A percentile compares a stretch with the other conserved stretches of the same genome.
Conservation (phyloP, 1,140 invertebrate species). For the Matsumurasca onukii region DNA sequence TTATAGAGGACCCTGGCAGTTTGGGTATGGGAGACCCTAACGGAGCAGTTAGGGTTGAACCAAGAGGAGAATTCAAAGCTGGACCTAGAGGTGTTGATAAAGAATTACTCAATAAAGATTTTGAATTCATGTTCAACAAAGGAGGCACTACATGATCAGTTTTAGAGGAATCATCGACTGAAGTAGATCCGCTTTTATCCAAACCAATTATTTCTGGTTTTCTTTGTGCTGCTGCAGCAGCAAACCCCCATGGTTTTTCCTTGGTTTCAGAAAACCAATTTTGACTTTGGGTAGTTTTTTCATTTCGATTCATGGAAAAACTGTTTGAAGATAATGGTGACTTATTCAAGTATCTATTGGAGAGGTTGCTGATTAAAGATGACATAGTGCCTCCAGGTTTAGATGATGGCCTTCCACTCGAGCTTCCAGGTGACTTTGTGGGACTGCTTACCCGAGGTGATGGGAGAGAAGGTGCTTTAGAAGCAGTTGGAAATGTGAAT, state of each 20-base stretch:
- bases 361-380: conserved; percentile 31
- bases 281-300: conserved; percentile 21
- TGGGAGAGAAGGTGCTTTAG: conserved; percentile 11
- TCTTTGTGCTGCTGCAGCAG: conserved; percentile 57
- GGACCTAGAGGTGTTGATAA: background rate
- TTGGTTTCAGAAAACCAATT: conserved; percentile 41
- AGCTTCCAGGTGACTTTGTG: conserved; percentile 17
- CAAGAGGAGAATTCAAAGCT: background rate
- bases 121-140: too few relatives aligned
- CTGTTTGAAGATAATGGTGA: conserved; percentile 19
- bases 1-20: background rate
- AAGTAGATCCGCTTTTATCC: conserved; percentile 16
- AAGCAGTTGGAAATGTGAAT: background rate
- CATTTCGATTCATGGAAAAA: background rate
- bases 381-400: conserved; percentile 37
- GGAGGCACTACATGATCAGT: background rate
- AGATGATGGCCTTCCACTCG: conserved; percentile 1
- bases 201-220: conserved; percentile 17
- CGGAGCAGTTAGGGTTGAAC: background rate
- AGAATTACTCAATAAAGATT: background rate
- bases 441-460: conserved; percentile 7
- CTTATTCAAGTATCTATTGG: conserved; percentile 32
- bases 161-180: background rate
- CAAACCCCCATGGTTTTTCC: conserved; percentile 74
- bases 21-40: background rate